Conservation (phyloP, 2,797 vertebrate genomes). For the Myotis findleyi region DNA sequence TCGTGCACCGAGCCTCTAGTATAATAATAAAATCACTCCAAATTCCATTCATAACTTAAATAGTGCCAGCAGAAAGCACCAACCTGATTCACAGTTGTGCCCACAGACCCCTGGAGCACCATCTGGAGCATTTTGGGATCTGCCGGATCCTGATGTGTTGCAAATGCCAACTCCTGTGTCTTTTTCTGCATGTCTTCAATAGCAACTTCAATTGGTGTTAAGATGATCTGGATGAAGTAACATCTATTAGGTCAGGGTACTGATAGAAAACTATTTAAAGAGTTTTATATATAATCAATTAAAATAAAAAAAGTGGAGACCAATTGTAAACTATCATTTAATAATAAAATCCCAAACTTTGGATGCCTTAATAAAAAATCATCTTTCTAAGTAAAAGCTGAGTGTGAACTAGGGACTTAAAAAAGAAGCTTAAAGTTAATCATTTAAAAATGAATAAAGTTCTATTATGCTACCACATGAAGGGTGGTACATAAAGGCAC, state of each 20-base stretch:
- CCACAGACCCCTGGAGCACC: constrained; percentile 98
- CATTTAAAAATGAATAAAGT: not conserved
- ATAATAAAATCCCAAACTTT: constrained; percentile 40
- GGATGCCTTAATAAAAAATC: not conserved
- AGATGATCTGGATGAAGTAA: constrained; percentile 91
- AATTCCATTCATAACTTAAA: not conserved
- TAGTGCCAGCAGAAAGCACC: constrained; percentile 43
- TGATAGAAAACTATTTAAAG: not conserved
- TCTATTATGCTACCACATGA: not conserved
- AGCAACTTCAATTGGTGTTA: constrained; percentile 98
- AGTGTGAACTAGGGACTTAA: not conserved
- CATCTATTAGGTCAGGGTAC: not conserved
- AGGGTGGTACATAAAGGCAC: not conserved
- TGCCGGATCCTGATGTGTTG: constrained; percentile 97
- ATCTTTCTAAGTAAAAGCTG: constrained; percentile 1
- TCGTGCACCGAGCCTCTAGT: too few relatives aligned
- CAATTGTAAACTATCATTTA: not conserved
- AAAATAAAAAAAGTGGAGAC: constrained; percentile 1
- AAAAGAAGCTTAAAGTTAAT: not conserved
- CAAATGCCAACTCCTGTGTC: constrained; percentile 98
- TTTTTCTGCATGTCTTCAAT: constrained; percentile 99
- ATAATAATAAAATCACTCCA: not conserved
- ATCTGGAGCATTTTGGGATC: constrained; percentile 99
- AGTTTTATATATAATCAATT: not conserved
- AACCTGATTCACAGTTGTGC: constrained; percentile 99